Base-by-base conservation (phyloP, 2,888 invertebrate species). In the Bhutanitis thaidina region DNA sequence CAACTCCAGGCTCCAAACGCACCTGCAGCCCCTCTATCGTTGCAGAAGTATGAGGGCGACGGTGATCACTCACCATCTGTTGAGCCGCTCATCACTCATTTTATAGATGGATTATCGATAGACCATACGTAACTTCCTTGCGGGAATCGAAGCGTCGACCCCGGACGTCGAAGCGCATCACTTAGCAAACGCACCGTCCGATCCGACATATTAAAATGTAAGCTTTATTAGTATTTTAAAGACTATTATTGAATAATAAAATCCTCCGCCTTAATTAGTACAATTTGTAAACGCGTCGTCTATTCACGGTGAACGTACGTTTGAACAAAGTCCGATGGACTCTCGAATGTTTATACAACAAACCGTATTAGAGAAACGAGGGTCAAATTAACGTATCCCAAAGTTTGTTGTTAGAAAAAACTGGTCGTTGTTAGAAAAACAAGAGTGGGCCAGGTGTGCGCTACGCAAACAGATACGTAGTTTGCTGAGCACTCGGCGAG, bases 311-410 rank as follows among this genome's bases (percentile, higher is more conserved):
- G 49, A 25, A 29, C 12, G 29, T 29, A 10, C 29, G 29, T 12
- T n/a, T n/a, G n/a, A 27, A n/a, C 43, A 13, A 34, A 27, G 48
- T 29, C 41, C 41, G 48, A 41, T 41, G 41, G 57, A 49, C 53
- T 45, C 53, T 60, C 53, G 57, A 52, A 54, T 74, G 75, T 78
- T 76, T 76, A 65, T 64, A 62, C 68, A n/a, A n/a, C n/a, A 67
- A 62, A 58, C 64, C 64, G 65, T 67, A 69, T 68, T 69, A 73
- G 62, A 76, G 74, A 72, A 75, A 74, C 69, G 68, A 74, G 71
- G 63, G 59, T 70, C 74, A 75, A 77, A 77, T 80, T 74, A 78
- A 76, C 74, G 72, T 67, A 54, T 57, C 66, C 71, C 70, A 64
- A 71, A 74, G 69, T 67, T 71, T 73, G 71, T 71, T 64, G 62